phyloP scores from a whole-genome alignment of 2,888 invertebrate genomes.

The Chymomyza caudatula region DNA sequence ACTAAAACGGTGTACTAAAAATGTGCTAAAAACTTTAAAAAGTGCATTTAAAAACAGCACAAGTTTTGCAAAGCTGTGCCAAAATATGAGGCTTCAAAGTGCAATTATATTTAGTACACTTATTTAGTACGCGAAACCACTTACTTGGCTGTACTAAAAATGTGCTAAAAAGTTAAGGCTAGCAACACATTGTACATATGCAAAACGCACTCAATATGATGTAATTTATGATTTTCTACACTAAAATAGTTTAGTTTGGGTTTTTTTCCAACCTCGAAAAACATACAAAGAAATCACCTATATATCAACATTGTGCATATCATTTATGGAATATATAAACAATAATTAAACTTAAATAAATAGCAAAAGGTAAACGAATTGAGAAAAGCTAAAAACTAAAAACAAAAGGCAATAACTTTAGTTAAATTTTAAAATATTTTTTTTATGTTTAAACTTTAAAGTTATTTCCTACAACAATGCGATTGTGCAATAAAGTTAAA shows the following conservation, averaged over 20 bases:
- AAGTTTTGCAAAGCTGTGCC: too few species aligned
- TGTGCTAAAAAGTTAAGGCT: too few species aligned
- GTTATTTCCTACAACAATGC: not conserved
- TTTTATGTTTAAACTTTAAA: slow-evolving; percentile 24
- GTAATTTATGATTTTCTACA: not conserved
- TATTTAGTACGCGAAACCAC: too few species aligned
- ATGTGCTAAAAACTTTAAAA: not conserved
- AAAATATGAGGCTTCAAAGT: not conserved
- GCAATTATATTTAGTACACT: too few species aligned
- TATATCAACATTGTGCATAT: slow-evolving; percentile 67
- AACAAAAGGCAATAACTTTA: slow-evolving; percentile 63
- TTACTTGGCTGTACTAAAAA: too few species aligned
- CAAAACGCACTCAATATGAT: not conserved
- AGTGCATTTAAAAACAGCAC: too few species aligned
- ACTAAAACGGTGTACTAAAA: too few species aligned
- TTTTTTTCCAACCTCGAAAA: not conserved
- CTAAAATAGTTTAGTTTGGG: not conserved
- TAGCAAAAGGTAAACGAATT: slow-evolving; percentile 43
- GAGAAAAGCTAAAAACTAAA: not conserved
- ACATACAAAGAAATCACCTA: slow-evolving; percentile 1
- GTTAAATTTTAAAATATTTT: slow-evolving; percentile 48
- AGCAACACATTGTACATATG: not conserved
- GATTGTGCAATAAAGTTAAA: slow-evolving; percentile 52
- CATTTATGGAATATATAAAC: slow-evolving; percentile 45
- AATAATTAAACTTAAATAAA: slow-evolving; percentile 62